phyloP scores from a whole-genome alignment of 1,140 invertebrate genomes.

The Antheraea pernyi region DNA sequence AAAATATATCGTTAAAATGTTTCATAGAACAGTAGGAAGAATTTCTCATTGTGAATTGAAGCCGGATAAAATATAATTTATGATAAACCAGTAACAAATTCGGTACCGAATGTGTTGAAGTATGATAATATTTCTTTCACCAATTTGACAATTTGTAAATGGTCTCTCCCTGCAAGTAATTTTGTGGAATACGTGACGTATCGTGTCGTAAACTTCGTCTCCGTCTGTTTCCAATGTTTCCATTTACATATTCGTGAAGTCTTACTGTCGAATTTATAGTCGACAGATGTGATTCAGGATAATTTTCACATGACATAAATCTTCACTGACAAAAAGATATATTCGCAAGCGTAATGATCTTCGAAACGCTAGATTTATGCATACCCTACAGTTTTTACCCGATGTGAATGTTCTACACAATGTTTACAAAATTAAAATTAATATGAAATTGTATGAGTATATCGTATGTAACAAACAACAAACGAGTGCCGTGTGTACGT shows the following conservation, averaged over 20 bases:
- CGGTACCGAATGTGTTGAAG: not conserved
- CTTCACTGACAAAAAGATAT: conserved; percentile 4
- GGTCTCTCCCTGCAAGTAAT: conserved; percentile 12
- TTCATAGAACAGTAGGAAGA: not conserved
- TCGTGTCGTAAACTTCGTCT: conserved; percentile 23
- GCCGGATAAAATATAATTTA: not conserved
- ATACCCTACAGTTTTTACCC: not conserved
- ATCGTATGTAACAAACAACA: too few relatives aligned
- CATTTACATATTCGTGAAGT: conserved; percentile 32
- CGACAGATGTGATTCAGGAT: conserved; percentile 26
- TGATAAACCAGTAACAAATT: not conserved
- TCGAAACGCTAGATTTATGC: conserved; percentile 6
- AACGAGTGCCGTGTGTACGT: too few relatives aligned
- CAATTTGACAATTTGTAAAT: conserved; percentile 15
- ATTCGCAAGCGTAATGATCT: not conserved
- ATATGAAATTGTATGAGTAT: too few relatives aligned
- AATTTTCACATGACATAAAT: conserved; percentile 31
- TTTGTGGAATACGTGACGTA: conserved; percentile 16
- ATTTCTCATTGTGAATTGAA: not conserved
- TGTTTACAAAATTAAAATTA: too few relatives aligned
- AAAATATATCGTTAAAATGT: not conserved
- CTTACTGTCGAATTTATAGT: conserved; percentile 24
- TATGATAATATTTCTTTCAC: conserved; percentile 10
- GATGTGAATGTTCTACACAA: too few relatives aligned
- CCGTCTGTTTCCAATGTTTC: conserved; percentile 31